Percentiles rank a stretch among this genome's conserved stretches.
phyloP scores from a whole-genome alignment of 2,113 vertebrate genomes.

The Arenaria interpres region DNA sequence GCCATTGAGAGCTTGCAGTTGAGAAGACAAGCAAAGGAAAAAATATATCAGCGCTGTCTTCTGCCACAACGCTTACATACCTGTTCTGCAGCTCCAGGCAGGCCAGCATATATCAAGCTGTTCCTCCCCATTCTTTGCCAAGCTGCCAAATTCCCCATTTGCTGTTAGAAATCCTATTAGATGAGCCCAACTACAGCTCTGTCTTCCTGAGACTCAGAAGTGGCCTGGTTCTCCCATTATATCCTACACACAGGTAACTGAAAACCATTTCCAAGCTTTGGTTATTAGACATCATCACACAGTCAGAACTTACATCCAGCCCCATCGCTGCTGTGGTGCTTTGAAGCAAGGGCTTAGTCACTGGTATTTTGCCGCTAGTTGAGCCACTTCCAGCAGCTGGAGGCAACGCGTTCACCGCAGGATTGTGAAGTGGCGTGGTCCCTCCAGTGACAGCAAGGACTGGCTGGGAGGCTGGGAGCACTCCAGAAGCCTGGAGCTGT shows the following conservation, averaged over 20 bases:
- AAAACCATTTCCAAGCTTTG: not conserved
- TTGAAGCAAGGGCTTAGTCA: constrained; percentile 68
- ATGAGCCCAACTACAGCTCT: not conserved
- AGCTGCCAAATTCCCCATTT: not conserved
- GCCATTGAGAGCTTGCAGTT: not conserved
- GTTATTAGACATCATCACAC: not conserved
- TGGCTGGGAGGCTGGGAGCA: constrained; percentile 72
- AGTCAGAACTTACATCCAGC: constrained; percentile 76
- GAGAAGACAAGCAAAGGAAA: not conserved
- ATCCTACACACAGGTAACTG: not conserved
- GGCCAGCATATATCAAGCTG: not conserved
- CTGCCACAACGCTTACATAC: not conserved
- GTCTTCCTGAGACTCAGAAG: not conserved
- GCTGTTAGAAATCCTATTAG: not conserved
- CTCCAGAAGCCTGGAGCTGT: constrained; percentile 81
- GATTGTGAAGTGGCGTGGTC: constrained; percentile 73
- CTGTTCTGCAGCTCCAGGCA: not conserved
- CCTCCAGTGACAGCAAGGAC: constrained; percentile 72
- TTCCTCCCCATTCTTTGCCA: not conserved
- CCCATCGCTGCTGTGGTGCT: not conserved
- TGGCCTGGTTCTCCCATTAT: not conserved
- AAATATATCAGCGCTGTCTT: not conserved
- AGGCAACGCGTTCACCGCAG: constrained; percentile 69
- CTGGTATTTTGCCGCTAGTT: not conserved
- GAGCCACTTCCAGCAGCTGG: constrained; percentile 52